These are phyloP conservation scores for Latrodectus geometricus DNA, from an alignment of 1,140 invertebrate species.

Conservation along the genomic window DNA sequence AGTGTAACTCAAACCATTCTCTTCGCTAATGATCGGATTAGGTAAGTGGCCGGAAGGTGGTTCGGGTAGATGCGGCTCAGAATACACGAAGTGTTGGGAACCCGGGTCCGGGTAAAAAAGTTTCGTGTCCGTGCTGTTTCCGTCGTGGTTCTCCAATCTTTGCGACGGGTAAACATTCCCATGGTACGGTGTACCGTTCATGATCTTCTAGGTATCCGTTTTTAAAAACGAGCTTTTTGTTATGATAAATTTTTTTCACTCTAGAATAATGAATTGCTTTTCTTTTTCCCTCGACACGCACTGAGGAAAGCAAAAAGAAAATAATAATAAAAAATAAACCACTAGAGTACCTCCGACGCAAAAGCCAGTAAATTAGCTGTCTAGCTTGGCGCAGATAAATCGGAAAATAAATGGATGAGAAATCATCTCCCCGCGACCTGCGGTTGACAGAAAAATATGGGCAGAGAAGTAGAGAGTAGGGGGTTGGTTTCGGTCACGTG, in stretches of 20 bases:
- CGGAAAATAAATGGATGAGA: slow-evolving; percentile 63
- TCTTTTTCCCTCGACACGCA: not conserved
- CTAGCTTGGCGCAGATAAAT: slow-evolving; percentile 60
- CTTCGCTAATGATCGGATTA: slow-evolving; percentile 77
- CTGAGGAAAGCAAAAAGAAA: not conserved
- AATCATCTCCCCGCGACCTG: slow-evolving; percentile 56
- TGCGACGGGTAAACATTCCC: slow-evolving; percentile 42
- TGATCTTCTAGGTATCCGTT: slow-evolving; percentile 49
- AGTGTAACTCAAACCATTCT: slow-evolving; percentile 88
- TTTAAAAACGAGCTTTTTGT: not conserved
- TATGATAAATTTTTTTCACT: not conserved
- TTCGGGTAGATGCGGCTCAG: slow-evolving; percentile 42
- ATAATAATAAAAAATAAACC: not conserved
- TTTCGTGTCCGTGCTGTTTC: slow-evolving; percentile 35
- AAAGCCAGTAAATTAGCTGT: slow-evolving; percentile 61
- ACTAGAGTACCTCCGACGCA: not conserved
- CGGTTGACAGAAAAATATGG: slow-evolving; percentile 63
- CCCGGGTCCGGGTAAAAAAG: slow-evolving; percentile 44
- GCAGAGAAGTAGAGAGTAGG: slow-evolving; percentile 9
- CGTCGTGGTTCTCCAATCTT: slow-evolving; percentile 76
- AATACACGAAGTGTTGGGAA: slow-evolving; percentile 27
- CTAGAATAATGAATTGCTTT: slow-evolving; percentile 10
- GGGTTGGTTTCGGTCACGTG: slow-evolving; percentile 35
- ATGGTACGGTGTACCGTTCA: slow-evolving; percentile 62
- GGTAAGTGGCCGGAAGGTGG: slow-evolving; percentile 41